Percentiles rank a stretch among this genome's conserved stretches.
phyloP scores from a whole-genome alignment of 2,888 invertebrate genomes.

The Drosophila leonis region DNA sequence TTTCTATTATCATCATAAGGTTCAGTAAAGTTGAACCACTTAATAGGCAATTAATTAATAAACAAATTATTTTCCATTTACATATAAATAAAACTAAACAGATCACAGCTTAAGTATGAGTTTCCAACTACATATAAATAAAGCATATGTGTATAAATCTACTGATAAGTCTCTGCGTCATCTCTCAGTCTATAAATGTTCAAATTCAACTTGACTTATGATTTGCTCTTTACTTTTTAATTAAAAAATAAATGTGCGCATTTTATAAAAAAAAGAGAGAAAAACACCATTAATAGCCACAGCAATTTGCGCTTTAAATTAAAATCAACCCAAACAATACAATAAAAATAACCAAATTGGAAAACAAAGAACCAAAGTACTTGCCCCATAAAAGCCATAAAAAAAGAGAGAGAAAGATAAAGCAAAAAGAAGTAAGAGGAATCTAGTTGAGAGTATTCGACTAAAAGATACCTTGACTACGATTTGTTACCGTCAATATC shows the following conservation, averaged over 20 bases:
- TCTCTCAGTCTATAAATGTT: neutral
- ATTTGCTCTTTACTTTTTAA: conserved; percentile 44
- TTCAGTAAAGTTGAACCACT: neutral
- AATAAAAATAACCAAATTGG: conserved; percentile 32
- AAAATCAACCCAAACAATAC: conserved; percentile 21
- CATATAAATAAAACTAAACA: neutral
- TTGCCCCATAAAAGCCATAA: conserved; percentile 45
- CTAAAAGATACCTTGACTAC: neutral
- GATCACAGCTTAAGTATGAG: neutral
- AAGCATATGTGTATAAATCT: neutral
- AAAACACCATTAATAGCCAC: no score
- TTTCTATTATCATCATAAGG: neutral
- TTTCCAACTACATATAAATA: neutral
- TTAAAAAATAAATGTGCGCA: conserved; percentile 36
- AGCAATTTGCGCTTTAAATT: conserved; percentile 28
- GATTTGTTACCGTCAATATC: neutral
- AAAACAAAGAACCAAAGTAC: conserved; percentile 40
- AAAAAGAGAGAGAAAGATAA: conserved; percentile 3
- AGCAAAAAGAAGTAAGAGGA: neutral
- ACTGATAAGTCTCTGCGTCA: neutral
- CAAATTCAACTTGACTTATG: conserved; percentile 28
- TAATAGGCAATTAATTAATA: neutral
- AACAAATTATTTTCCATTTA: neutral
- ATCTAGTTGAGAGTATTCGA: neutral
- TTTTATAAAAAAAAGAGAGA: conserved; percentile 26